Evolutionary conservation across 2,888 invertebrate species (phyloP), one percentile per base, ranked within the genome.

Genomic region (Aspidiotus rigidus): DNA sequence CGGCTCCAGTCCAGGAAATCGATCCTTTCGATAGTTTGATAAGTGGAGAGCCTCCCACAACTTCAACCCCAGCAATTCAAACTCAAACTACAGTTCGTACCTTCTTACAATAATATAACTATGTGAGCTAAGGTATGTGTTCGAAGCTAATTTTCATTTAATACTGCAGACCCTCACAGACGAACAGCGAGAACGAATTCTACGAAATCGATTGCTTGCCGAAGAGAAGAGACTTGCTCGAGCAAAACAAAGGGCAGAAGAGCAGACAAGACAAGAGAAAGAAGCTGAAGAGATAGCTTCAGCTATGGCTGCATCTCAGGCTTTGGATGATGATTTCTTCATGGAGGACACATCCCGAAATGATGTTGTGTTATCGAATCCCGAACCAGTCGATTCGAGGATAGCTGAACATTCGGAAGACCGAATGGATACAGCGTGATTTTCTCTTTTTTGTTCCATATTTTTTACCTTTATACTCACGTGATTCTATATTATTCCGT

Each of bases 121-220:
- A 15, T 15, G 9, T 56, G 13, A n/a, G 13, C 16, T 59, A 10
- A 59, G 15, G 28, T 10, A 17, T 28, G 17, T 59, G 13, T 59
- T 59, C 7, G 2, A 2, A 28, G 5, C 5, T 28, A 28, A 28
- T 28, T 28, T 54, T 64, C 64, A 61, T 71, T 64, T 10, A 41
- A 61, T 7, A 28, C 61, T 56, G 59, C 62, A 62, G 55, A 42
- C 64, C 10, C 59, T 86, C 11, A 82, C 80, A 2, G 82, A 86
- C 1, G 89, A 86, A 72, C 84, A 86, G 75, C 81, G 82, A 73
- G 84, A 86, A 64, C 82, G 85, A 74, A 86, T 89, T 78, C 82
- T 87, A 39, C 82, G 82, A 73, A 90, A 89, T 75, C 81, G 85
- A 64, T 80, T 81, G 74, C 72, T 84, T 60, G 88, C 88, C 0